Percentiles rank a stretch among this genome's conserved stretches.
phyloP scores from a whole-genome alignment of 2,888 invertebrate genomes.

The Chironomus tentans region DNA sequence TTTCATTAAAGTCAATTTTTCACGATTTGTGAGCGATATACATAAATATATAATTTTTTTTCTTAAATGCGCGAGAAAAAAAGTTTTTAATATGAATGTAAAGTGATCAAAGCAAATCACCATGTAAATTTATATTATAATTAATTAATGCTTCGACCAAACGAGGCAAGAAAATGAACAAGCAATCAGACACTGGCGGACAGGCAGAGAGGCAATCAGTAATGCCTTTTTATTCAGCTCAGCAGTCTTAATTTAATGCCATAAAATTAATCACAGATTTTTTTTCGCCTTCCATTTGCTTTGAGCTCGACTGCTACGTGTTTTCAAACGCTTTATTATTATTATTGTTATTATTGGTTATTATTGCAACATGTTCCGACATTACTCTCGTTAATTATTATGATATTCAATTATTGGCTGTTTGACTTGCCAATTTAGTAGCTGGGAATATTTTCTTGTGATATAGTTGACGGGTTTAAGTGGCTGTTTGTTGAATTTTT shows the following conservation, averaged over 20 bases:
- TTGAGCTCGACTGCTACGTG: not conserved
- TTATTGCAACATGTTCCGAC: not conserved
- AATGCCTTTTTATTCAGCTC: no score
- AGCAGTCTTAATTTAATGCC: no score
- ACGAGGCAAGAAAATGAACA: not conserved
- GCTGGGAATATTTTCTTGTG: no score
- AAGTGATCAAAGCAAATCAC: slow-evolving; percentile 24
- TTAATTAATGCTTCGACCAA: slow-evolving; percentile 4
- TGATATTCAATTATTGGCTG: not conserved
- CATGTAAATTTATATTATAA: slow-evolving; percentile 19
- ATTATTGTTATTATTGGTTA: not conserved
- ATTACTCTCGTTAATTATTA: not conserved
- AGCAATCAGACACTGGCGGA: not conserved
- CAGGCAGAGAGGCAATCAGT: no score
- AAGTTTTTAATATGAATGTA: not conserved
- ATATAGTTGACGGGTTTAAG: no score
- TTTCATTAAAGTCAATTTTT: not conserved
- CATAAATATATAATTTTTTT: not conserved
- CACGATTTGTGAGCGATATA: not conserved
- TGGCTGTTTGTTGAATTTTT: no score
- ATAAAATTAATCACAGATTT: no score
- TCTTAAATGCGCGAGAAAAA: no score
- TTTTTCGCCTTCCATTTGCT: no score
- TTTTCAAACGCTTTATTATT: not conserved
- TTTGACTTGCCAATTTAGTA: not conserved